Conservation (phyloP, 2,113 vertebrate genomes). For the Laterallus jamaicensis region DNA sequence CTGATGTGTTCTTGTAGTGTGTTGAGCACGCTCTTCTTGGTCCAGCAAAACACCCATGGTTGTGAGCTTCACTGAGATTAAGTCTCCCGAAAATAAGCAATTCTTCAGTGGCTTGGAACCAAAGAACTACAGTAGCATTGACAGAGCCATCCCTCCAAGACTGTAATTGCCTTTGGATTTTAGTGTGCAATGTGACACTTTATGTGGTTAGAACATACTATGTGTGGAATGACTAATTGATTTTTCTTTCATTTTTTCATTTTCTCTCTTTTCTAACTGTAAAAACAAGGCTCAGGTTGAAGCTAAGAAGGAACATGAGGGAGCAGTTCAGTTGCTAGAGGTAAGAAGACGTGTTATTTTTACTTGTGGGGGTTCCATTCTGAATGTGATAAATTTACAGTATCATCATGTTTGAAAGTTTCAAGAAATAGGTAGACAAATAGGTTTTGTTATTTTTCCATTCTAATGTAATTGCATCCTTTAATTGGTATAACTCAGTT, state of each 20-base stretch:
- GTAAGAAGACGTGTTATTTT: slow-evolving; percentile 75
- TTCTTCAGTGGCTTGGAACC: neutral
- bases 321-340: slow-evolving; percentile 96
- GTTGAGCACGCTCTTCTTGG: neutral
- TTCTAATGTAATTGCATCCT: neutral
- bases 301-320: slow-evolving; percentile 98
- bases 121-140: neutral
- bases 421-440: neutral
- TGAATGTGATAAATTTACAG: neutral
- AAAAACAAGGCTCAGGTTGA: slow-evolving; percentile 93
- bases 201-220: neutral
- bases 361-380: neutral
- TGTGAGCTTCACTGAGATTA: neutral
- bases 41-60: neutral
- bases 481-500: neutral
- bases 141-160: neutral
- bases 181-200: neutral
- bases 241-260: neutral
- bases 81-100: neutral
- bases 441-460: neutral
- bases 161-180: neutral
- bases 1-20: neutral
- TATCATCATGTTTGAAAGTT: neutral
- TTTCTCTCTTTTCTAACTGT: neutral
- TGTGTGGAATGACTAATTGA: neutral